Conservation (phyloP, 2,113 vertebrate species). For the Elaphurus davidianus region DNA sequence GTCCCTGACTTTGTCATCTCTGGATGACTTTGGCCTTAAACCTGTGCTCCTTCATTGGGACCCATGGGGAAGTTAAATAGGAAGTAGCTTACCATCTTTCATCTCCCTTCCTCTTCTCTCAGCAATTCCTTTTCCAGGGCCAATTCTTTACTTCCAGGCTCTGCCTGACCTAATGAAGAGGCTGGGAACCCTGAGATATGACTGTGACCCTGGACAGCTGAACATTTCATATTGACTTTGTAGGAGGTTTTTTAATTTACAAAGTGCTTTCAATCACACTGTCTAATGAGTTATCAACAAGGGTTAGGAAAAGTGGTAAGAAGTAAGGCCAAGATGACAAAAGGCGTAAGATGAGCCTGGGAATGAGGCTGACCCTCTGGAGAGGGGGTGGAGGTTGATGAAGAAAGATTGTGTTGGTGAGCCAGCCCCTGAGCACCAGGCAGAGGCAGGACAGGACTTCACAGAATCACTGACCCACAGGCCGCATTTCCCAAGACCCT, state of each 20-base stretch:
- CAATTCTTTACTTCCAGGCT: not conserved
- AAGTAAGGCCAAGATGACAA: not conserved
- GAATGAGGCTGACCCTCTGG: rapidly evolving
- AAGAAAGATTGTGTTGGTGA: not conserved
- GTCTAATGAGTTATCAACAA: not conserved
- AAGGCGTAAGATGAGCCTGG: not conserved
- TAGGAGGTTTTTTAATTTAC: not conserved
- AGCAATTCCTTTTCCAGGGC: not conserved
- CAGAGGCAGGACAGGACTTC: not conserved
- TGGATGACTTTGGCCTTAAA: not conserved
- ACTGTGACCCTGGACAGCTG: not conserved
- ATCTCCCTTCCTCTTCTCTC: not conserved
- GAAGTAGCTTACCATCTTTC: not conserved
- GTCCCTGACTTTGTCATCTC: not conserved
- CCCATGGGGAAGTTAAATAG: not conserved
- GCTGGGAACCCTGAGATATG: not conserved
- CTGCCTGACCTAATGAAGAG: not conserved
- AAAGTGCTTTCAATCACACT: not conserved
- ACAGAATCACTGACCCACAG: not conserved
- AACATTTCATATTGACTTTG: not conserved
- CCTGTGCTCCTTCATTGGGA: not conserved
- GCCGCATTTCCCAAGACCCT: not conserved
- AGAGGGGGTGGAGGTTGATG: not conserved
- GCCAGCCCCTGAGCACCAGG: not conserved
- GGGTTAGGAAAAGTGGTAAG: not conserved